phyloP scores from a whole-genome alignment of 2,888 invertebrate genomes.

The Hemaris fuciformis region DNA sequence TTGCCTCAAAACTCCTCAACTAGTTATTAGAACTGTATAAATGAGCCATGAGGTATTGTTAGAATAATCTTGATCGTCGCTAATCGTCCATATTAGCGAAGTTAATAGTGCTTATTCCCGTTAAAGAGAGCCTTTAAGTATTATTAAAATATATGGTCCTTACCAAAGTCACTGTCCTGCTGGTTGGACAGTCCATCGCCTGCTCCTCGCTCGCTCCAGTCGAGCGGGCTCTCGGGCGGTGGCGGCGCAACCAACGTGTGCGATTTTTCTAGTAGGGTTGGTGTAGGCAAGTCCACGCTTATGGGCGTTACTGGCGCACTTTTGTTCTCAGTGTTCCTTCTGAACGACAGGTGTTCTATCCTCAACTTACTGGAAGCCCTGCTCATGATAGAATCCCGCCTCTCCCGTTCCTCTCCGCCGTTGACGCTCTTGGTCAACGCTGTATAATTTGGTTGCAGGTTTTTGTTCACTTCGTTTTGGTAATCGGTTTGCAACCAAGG shows the following conservation, averaged over 20 bases:
- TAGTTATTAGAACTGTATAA: too few relatives aligned
- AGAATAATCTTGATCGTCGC: too few relatives aligned
- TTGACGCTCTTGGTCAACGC: conserved; percentile 66
- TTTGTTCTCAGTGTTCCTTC: conserved; percentile 54
- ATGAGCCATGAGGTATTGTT: too few relatives aligned
- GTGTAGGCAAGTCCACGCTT: conserved; percentile 43
- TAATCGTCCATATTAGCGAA: too few relatives aligned
- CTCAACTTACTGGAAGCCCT: conserved; percentile 70
- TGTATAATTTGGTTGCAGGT: conserved; percentile 71
- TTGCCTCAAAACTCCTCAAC: too few relatives aligned
- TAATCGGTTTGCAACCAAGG: conserved; percentile 87
- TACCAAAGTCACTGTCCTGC: conserved; percentile 92
- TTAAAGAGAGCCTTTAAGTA: too few relatives aligned
- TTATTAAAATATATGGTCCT: too few relatives aligned
- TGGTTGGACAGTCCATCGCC: conserved; percentile 93
- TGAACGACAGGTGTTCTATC: conserved; percentile 71
- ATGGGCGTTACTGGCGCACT: conserved; percentile 63
- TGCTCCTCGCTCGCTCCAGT: conserved; percentile 88
- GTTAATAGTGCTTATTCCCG: too few relatives aligned
- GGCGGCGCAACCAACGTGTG: conserved; percentile 48
- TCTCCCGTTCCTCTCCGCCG: conserved; percentile 64
- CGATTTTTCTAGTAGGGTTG: conserved; percentile 37
- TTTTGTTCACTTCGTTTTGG: conserved; percentile 75
- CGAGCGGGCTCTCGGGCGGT: conserved; percentile 77
- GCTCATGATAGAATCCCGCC: conserved; percentile 73